phyloP scores from a whole-genome alignment of 64 coral and sea anemone genomes.

The Astreopora myriophthalma region DNA sequence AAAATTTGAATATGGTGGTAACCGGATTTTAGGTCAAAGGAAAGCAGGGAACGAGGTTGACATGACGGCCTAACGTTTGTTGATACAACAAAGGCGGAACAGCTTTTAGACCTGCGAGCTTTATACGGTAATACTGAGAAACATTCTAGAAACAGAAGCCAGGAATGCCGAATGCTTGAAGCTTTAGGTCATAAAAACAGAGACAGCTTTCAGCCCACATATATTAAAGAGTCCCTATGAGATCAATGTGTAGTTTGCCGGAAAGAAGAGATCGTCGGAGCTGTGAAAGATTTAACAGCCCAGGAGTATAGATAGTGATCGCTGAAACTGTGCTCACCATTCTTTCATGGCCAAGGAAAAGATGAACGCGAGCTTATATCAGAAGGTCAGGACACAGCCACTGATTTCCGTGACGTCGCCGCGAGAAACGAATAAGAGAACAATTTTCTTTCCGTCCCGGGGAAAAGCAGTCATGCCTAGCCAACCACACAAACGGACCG shows the following conservation, averaged over 20 bases:
- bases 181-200: background rate
- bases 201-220: background rate
- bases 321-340: no score
- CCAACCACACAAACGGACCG: background rate
- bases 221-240: background rate
- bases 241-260: no score
- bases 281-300: background rate
- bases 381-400: background rate
- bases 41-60: no score
- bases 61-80: background rate
- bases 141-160: background rate
- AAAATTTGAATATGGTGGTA: constrained; percentile 68
- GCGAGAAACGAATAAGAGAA: background rate
- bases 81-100: background rate
- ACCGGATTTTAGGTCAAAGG: constrained; percentile 64
- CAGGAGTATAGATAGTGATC: no score
- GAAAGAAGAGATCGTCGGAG: background rate
- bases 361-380: background rate
- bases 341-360: background rate
- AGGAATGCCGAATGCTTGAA: background rate
- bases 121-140: background rate
- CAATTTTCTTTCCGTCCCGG: background rate
- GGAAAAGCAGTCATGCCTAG: background rate
- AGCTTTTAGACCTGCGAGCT: background rate
- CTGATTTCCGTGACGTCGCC: constrained; percentile 3